Base-by-base conservation (phyloP, 1,140 invertebrate species). In the Orius insidiosus region DNA sequence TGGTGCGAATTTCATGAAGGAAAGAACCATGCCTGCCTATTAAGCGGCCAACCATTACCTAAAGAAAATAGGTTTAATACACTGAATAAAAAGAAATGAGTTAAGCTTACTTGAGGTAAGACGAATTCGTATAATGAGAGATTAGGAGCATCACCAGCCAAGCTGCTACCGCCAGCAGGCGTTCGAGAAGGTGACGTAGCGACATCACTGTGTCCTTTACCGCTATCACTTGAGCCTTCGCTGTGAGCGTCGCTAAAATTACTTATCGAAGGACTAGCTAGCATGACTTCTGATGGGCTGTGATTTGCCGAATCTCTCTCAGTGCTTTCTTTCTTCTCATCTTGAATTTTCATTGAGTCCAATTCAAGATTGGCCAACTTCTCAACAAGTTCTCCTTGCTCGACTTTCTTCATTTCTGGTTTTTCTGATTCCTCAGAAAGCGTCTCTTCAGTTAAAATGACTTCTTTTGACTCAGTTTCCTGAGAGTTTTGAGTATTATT, bases 21-120 rank as follows among this genome's bases (percentile, higher is more conserved):
- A 79, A 81, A n/a, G 67, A 65, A 14, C 89, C 87, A 53, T 78
- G 74, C 54, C 74, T 75, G 19, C 92, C 90, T 59, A 95, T 94
- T 45, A 97, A 66, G 31, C 78, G 71, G 10, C 90, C 90, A 49
- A 90, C 86, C 37, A 89, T 59, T 35, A 68, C 62, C 54, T 77
- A 85, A 81, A 54, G 24, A 24, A 24, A 24, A 4, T 34, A 34
- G 7, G 7, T 8, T 8, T 8, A 34, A 34, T 34, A 34, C n/a
- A 33, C 7, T 7, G n/a, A 33, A n/a, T 33, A 33, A 33, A n/a
- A n/a, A 39, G 13, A 6, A 9, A 39, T 7, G 13, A 43, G 5
- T 16, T 18, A n/a, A 33, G 10, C 11, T 31, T 54, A 54, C 50
- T 44, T 54, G 55, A 31, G 53, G 53, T 32, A 56, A 43, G 32